Base-by-base conservation (phyloP, 2,113 vertebrate species). In the Thamnaconus septentrionalis region DNA sequence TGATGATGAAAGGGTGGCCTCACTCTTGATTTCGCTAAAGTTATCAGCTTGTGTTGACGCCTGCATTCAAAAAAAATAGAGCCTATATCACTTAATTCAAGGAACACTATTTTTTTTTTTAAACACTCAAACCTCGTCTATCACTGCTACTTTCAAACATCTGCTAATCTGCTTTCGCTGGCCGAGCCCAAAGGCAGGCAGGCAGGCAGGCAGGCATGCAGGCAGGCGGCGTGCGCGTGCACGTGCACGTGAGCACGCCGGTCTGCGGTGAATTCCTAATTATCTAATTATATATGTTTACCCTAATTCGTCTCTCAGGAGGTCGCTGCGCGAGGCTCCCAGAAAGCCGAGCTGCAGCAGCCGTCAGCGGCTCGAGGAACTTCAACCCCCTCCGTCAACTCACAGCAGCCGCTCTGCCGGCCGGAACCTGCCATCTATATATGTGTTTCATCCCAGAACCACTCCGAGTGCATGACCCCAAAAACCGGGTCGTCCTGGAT, bases 231-330 rank as follows among this genome's bases (percentile, higher is more conserved):
- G 55, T 64, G 61, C 48, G 43, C 50, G 68, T 31, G 18, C 18
- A 55, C 66, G 66, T 64, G 69, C 58, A 56, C 57, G 55, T 64
- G 60, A 48, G 43, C 50, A 64, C 55, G 67, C 71, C 47, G 74
- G 68, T 70, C 74, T 73, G 83, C 69, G 78, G 66, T 78, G 79
- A 87, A 87, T 89, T 75, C 79, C 66, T 88, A 90, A 90, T 89
- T 87, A 90, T 87, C 80, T 88, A 87, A 90, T 91, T 89, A 91
- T 91, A 89, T 89, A 86, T 91, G 88, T 89, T 91, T 90, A 89
- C 90, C 91, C 82, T 85, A 87, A 90, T 77, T 77, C 69, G 69
- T 86, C 83, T 82, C 87, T 89, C 84, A 66, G 64, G 89, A 90
- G 87, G 72, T 78, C 79, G 10, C 5, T 52, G 50, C 50, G 12